A percentile compares a stretch with the other conserved stretches of the same genome.
Conservation (phyloP, 2,888 invertebrate species). For the Thereva unica region DNA sequence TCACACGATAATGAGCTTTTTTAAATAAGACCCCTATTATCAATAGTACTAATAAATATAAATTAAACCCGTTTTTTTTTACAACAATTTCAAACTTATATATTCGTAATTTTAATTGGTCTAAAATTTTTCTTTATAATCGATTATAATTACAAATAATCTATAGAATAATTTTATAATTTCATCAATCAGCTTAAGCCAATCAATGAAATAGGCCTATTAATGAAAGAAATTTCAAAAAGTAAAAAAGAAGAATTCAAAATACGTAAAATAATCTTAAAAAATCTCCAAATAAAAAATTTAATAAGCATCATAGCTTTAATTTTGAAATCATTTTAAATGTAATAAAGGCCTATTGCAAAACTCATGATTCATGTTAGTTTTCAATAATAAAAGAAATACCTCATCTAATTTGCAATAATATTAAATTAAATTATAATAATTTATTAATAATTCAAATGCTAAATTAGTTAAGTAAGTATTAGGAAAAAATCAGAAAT, state of each 20-base stretch:
- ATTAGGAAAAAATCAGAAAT: constrained; percentile 10
- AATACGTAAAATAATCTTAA: constrained; percentile 11
- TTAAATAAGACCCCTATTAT: no score
- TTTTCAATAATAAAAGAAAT: no score
- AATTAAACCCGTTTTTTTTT: no score
- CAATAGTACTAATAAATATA: no score
- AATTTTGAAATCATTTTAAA: constrained; percentile 8
- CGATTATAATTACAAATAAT: no score
- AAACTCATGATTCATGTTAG: constrained; percentile 1
- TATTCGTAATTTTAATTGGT: no score
- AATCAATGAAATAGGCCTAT: constrained; percentile 22
- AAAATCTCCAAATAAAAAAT: constrained; percentile 6
- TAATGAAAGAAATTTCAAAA: constrained; percentile 8
- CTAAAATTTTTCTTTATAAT: no score
- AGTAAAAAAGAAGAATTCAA: constrained; percentile 6
- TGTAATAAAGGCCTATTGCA: constrained; percentile 19
- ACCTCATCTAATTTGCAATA: no score
- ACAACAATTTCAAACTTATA: no score
- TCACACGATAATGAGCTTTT: no score
- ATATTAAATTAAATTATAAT: no score
- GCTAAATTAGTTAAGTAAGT: constrained; percentile 19
- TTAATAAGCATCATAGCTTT: constrained; percentile 16
- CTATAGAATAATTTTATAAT: not conserved
- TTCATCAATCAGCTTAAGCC: not conserved
- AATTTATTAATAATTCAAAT: not conserved